Evolutionary conservation across 1,140 invertebrate genomes (phyloP), one percentile per base, ranked within the genome.

Genomic region (Drosophila sturtevanti): DNA sequence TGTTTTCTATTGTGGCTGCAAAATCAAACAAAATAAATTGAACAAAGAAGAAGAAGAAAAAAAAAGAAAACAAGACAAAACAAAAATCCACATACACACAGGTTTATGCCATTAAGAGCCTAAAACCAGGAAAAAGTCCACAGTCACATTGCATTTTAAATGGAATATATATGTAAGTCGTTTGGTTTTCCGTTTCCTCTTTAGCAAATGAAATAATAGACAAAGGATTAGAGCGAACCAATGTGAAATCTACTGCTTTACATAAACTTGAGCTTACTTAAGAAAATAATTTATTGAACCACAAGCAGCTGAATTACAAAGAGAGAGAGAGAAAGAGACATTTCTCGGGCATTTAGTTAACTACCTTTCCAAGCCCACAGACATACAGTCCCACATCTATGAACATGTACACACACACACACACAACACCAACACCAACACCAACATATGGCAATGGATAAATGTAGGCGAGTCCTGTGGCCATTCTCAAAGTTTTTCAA

Each of bases 231-330:
- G 79, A 41, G 66, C 34, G 37, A 69, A 24, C 66, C 79, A 68
- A 67, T 77, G 72, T 67, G 58, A 64, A 67, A 74, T 73, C 82
- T 75, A 68, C 76, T 89, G 35, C 84, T 87, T 87, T 89, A 59
- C 84, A 87, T 84, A 87, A 80, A 80, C 65, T 89, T 84, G 63
- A 79, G 84, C 85, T 87, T 87, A 87, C 85, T 87, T 87, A 87
- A 80, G 72, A 77, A 77, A 87, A 87, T 87, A 89, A 89, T 89
- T 87, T 87, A 87, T 87, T 87, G 84, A 74, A 72, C 72, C 72
- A 51, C 68, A 66, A 44, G 41, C 41, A 48, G 41, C 16, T 44
- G 14, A 44, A 44, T 63, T 44, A 35, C 65, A 69, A 24, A 24
- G 10, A 69, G 18, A 56, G 35, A 72, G 4, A 34, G 63, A 16